phyloP scores from a whole-genome alignment of 1,140 invertebrate genomes.

The Ericerus pela region DNA sequence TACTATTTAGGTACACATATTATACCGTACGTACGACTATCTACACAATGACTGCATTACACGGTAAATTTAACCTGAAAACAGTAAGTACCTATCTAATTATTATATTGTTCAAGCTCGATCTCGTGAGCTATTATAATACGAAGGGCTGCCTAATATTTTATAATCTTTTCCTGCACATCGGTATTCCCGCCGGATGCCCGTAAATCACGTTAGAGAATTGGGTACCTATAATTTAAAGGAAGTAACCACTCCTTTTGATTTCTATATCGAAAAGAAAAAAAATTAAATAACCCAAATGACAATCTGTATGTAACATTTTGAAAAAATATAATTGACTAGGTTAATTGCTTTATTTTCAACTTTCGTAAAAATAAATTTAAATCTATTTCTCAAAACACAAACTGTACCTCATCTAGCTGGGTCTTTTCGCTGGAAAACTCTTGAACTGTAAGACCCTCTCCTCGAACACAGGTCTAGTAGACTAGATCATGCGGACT shows the following conservation, averaged over 20 bases:
- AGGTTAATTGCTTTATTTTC: too few species aligned
- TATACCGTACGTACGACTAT: not conserved
- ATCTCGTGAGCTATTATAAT: constrained; percentile 4
- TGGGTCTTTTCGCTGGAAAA: too few species aligned
- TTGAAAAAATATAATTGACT: too few species aligned
- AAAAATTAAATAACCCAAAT: too few species aligned
- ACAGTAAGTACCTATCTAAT: constrained; percentile 5
- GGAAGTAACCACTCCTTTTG: not conserved
- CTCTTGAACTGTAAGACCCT: too few species aligned
- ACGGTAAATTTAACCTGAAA: constrained; percentile 10
- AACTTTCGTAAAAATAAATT: too few species aligned
- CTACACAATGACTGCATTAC: constrained; percentile 1
- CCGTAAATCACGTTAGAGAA: not conserved
- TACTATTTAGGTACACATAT: too few species aligned
- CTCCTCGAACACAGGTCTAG: too few species aligned
- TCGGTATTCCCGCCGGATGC: not conserved
- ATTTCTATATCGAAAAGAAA: not conserved
- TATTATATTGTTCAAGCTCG: constrained; percentile 4
- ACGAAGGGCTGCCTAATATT: not conserved
- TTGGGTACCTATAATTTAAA: not conserved
- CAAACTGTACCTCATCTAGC: too few species aligned
- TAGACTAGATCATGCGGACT: too few species aligned
- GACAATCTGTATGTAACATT: too few species aligned
- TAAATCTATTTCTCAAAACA: too few species aligned
- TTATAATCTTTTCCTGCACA: not conserved